A percentile compares a stretch with the other conserved stretches of the same genome.
These are phyloP conservation scores for Lasioglossum morio DNA, from an alignment of 2,888 invertebrate species.

Conservation along the genomic window DNA sequence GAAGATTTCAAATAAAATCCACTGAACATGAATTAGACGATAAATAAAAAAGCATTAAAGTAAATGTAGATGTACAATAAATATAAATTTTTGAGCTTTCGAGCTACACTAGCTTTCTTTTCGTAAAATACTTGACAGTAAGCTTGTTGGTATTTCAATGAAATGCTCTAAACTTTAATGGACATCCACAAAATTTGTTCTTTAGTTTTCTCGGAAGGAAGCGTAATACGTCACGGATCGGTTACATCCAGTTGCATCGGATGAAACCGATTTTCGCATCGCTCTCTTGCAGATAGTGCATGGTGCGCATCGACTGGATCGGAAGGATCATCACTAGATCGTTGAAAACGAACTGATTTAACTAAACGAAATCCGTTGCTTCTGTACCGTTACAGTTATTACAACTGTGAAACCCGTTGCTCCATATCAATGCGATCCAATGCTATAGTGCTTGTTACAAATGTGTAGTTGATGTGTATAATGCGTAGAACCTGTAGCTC, in stretches of 20 bases:
- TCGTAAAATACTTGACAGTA: not conserved
- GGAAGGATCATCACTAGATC: not conserved
- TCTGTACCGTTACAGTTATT: not conserved
- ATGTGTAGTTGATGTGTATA: not conserved
- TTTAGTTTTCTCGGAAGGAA: not conserved
- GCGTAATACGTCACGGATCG: not conserved
- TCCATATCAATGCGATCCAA: not conserved
- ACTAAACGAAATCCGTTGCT: not conserved
- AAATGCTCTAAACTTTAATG: not conserved
- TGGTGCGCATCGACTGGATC: not conserved
- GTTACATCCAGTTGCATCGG: not conserved
- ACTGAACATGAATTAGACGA: not conserved
- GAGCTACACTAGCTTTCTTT: too few relatives aligned
- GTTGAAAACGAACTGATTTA: not conserved
- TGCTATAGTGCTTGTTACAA: not conserved
- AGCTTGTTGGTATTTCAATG: not conserved
- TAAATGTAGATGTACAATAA: not conserved
- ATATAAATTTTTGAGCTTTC: not conserved
- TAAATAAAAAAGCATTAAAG: not conserved
- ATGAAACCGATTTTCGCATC: not conserved
- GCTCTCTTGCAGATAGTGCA: not conserved
- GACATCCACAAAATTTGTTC: not conserved
- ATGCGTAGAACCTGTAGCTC: constrained; percentile 6
- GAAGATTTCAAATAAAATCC: not conserved
- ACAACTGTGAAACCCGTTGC: not conserved